phyloP scores from a whole-genome alignment of 2,888 invertebrate genomes.

The Aspidiotus rigidus region DNA sequence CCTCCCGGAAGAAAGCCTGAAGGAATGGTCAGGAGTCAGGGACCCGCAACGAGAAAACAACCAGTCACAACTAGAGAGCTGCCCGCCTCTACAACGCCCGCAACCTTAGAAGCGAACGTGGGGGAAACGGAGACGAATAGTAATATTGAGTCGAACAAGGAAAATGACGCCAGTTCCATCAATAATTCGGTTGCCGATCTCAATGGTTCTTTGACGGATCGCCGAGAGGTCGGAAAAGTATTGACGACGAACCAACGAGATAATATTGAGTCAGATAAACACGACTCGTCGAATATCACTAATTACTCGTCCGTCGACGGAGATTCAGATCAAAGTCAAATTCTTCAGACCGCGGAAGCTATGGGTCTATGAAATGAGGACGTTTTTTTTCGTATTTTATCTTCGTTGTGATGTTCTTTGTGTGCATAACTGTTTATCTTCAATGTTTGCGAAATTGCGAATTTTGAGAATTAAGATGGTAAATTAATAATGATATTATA shows the following conservation, averaged over 20 bases:
- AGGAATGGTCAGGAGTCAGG: too few species aligned
- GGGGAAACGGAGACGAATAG: not conserved
- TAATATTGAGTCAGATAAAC: constrained; percentile 10
- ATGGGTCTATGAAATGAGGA: not conserved
- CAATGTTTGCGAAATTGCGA: too few species aligned
- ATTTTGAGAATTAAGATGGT: too few species aligned
- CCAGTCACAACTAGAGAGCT: too few species aligned
- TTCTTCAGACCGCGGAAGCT: not conserved
- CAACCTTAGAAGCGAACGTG: not conserved
- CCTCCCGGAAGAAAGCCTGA: too few species aligned
- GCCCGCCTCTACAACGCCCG: too few species aligned
- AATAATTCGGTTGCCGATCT: not conserved
- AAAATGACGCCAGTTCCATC: not conserved
- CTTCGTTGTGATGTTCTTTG: too few species aligned
- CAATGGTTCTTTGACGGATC: not conserved
- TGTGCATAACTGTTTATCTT: too few species aligned
- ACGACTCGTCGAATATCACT: not conserved
- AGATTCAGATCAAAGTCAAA: constrained; percentile 18
- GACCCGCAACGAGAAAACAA: too few species aligned
- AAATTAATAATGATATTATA: too few species aligned
- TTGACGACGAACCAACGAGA: too few species aligned
- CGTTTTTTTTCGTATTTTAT: not conserved
- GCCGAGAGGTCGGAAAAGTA: not conserved
- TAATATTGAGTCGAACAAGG: not conserved
- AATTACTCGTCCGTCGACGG: constrained; percentile 22